Evolutionary conservation across 2,113 vertebrate genomes (phyloP).

Genomic region (Scolopax mira): DNA sequence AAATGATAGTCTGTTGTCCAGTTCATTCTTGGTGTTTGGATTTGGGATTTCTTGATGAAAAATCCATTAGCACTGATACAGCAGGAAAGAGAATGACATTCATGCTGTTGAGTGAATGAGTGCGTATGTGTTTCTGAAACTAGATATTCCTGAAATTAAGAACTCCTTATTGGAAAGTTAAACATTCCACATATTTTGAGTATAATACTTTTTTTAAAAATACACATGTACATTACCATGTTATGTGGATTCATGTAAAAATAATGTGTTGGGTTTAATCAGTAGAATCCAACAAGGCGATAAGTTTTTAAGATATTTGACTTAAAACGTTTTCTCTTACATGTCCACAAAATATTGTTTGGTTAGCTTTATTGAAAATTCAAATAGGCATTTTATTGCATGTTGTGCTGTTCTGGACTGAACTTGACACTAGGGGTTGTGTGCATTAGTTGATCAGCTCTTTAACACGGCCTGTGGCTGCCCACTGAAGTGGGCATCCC

Average conservation of each 20-base stretch:
- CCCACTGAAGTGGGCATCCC: neutral
- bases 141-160: neutral
- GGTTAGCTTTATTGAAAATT: neutral
- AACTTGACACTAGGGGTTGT: neutral
- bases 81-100: neutral
- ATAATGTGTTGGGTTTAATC: neutral
- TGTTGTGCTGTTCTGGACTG: neutral
- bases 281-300: neutral
- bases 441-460: neutral
- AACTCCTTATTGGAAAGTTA: neutral
- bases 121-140: neutral
- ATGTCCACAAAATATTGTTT: neutral
- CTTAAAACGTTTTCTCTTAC: neutral
- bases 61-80: neutral
- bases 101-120: neutral
- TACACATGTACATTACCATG: neutral
- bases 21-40: neutral
- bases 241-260: neutral
- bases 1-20: neutral
- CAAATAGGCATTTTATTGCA: neutral
- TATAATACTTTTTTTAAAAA: neutral
- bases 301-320: neutral
- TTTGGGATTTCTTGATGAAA: neutral
- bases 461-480: neutral
- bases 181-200: neutral